Conservation (phyloP, 1,140 invertebrate genomes). For the Aphidius ervi region DNA sequence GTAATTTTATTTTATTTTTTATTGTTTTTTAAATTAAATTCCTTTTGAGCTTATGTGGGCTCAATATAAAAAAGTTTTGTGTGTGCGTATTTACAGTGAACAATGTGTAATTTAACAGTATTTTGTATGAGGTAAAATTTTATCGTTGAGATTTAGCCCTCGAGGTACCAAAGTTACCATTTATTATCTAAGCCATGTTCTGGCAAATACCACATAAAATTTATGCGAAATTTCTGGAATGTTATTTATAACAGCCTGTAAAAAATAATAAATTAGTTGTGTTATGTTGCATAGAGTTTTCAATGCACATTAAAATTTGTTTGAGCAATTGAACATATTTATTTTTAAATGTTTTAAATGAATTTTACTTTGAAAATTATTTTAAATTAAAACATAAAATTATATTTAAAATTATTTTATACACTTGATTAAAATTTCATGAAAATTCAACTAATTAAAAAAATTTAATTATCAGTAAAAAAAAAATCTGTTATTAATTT, state of each 20-base stretch:
- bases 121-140: no score
- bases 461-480: no score
- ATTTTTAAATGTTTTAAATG: neutral
- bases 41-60: no score
- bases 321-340: conserved; percentile 12
- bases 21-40: no score
- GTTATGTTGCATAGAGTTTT: neutral
- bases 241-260: conserved; percentile 13
- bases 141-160: conserved; percentile 11
- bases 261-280: neutral
- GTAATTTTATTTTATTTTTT: no score
- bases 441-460: no score
- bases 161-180: conserved; percentile 17
- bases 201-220: neutral
- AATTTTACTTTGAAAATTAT: neutral
- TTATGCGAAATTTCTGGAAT: conserved; percentile 6
- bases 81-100: no score
- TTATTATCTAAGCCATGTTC: conserved; percentile 20
- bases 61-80: no score
- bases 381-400: neutral
- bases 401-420: neutral
- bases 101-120: no score
- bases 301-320: conserved; percentile 12
- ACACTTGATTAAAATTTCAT: neutral
- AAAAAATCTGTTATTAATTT: no score